phyloP scores from a whole-genome alignment of 2,797 vertebrate species.

The Sphenopsis melanotis region DNA sequence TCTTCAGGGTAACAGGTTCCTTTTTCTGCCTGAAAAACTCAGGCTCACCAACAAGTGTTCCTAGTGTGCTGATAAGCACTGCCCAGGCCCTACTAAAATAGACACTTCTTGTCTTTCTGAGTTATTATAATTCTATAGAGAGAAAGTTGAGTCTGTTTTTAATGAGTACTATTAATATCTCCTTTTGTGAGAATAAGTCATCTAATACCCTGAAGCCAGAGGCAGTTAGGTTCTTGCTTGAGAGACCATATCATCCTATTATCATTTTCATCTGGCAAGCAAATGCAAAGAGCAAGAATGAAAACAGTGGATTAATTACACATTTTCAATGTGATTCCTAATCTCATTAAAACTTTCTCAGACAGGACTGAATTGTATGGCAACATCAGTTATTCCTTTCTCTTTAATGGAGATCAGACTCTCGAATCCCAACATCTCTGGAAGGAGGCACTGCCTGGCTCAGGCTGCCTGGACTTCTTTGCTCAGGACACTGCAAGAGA shows the following conservation, averaged over 20 bases:
- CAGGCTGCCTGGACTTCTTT: not conserved
- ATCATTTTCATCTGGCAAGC: slow-evolving; percentile 39
- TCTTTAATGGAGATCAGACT: not conserved
- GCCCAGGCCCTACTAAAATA: not conserved
- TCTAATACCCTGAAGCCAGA: slow-evolving; percentile 29
- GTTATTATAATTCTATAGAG: not conserved
- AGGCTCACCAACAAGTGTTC: not conserved
- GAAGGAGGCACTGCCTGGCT: not conserved
- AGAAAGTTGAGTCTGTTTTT: not conserved
- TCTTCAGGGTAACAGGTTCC: not conserved
- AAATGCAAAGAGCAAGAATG: not conserved
- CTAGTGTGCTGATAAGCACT: not conserved
- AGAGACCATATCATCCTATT: slow-evolving; percentile 7
- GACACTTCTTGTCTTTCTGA: not conserved
- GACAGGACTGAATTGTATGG: not conserved
- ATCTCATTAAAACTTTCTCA: slow-evolving; percentile 17
- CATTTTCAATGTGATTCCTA: not conserved
- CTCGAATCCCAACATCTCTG: fast-evolving
- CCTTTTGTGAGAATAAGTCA: slow-evolving; percentile 27
- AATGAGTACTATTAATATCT: slow-evolving; percentile 37
- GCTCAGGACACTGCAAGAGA: fast-evolving
- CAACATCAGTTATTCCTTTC: not conserved
- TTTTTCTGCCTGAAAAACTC: not conserved
- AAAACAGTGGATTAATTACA: not conserved
- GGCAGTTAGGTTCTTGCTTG: slow-evolving; percentile 17